Evolutionary conservation across 2,888 invertebrate species (phyloP), one percentile per base, ranked within the genome.

Genomic region (Caenorhabditis sp.): DNA sequence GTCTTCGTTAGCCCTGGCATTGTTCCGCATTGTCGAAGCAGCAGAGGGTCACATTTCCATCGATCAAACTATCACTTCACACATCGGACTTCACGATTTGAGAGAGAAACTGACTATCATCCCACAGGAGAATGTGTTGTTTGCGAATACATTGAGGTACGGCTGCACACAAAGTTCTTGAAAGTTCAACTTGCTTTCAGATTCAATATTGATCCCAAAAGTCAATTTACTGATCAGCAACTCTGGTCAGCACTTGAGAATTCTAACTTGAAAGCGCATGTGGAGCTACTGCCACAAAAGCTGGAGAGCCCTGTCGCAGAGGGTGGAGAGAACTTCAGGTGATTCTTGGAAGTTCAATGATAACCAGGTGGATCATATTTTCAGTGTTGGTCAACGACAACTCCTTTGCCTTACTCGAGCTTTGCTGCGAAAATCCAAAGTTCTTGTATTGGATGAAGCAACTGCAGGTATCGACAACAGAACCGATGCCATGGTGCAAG

Each of bases 141-240:
- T 82, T 47, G 79, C 79, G 0, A 82, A 75, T n/a, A 77, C 81
- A 12, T 64, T 85, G 47, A 83, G 83, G 79, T 82, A 6, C n/a
- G n/a, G n/a, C n/a, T n/a, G n/a, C n/a, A n/a, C n/a, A n/a, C n/a
- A n/a, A n/a, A n/a, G n/a, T n/a, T n/a, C n/a, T n/a, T n/a, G n/a
- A n/a, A n/a, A n/a, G n/a, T n/a, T n/a, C n/a, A n/a, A n/a, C n/a
- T n/a, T n/a, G n/a, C n/a, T n/a, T n/a, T 97, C 83, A 97, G 97
- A 72, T 94, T 96, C 93, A 98, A 98, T 94, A 94, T 98, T 85
- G 98, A 98, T 94, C 98, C 98, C 2, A 96, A 97, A 93, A 94
- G 95, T 88, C 93, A 74, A 22, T 86, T 84, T 49, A 77, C 69
- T 22, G 89, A 89, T 64, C 82, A 82, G 1, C 82, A 87, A 41